Conservation (phyloP, 1,140 invertebrate species). For the Caenorhabditis inopinata region DNA sequence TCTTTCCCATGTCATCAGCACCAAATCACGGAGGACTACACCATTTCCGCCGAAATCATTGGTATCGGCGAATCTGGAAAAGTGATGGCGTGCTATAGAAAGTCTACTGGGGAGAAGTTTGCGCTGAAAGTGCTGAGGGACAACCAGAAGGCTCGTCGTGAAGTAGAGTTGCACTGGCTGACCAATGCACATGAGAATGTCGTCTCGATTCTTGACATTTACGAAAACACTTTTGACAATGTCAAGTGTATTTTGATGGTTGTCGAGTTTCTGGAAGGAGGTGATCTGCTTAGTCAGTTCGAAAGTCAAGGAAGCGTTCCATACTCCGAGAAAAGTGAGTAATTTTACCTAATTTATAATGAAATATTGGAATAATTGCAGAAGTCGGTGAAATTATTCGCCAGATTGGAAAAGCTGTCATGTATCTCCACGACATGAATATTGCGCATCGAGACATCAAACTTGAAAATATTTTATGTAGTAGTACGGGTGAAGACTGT, state of each 20-base stretch:
- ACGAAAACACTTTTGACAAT: conserved; percentile 87
- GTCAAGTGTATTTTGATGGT: conserved; percentile 88
- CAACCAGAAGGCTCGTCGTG: conserved; percentile 83
- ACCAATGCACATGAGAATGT: conserved; percentile 83
- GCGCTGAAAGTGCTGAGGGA: conserved; percentile 89
- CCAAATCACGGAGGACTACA: conserved; percentile 85
- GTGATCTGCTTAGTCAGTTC: conserved; percentile 79
- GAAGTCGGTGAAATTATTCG: conserved; percentile 89
- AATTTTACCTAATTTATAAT: not conserved
- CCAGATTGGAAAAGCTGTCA: conserved; percentile 92
- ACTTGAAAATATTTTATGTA: conserved; percentile 82
- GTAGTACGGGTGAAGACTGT: conserved; percentile 70
- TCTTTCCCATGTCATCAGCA: conserved; percentile 73
- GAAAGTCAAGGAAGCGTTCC: conserved; percentile 57
- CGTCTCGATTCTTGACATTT: conserved; percentile 89
- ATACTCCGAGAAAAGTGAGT: conserved; percentile 60
- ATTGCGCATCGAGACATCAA: conserved; percentile 96
- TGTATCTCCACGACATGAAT: conserved; percentile 87
- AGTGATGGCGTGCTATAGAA: conserved; percentile 75
- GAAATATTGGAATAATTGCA: conserved; percentile 65
- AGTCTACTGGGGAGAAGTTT: conserved; percentile 75
- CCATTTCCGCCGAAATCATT: conserved; percentile 87
- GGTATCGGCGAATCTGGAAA: conserved; percentile 98
- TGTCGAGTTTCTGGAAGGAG: conserved; percentile 98
- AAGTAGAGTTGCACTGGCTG: conserved; percentile 92